These are phyloP conservation scores for Engystomops pustulosus DNA, from an alignment of 2,113 vertebrate genomes.

Conservation along the genomic window DNA sequence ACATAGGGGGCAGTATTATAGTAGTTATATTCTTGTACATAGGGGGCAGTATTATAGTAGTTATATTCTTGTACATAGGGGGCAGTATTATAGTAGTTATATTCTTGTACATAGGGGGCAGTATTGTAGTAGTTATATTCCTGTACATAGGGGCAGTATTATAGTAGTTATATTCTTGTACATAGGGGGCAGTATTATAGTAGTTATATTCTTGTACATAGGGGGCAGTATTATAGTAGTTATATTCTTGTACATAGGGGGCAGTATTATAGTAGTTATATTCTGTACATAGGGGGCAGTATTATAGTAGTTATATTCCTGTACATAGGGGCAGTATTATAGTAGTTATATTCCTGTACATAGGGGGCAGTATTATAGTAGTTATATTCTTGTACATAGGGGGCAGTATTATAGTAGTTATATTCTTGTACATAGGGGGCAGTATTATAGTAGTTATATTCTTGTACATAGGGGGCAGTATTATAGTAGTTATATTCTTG, in stretches of 20 bases:
- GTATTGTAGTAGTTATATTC: neutral
- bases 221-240: neutral
- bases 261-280: neutral
- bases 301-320: constrained; percentile 2
- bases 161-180: constrained; percentile 1
- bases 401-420: too few species aligned
- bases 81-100: too few species aligned
- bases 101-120: too few species aligned
- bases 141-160: neutral
- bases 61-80: too few species aligned
- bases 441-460: constrained; percentile 2
- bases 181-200: neutral
- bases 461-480: neutral
- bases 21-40: too few species aligned
- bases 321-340: neutral
- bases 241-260: neutral
- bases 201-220: neutral
- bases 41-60: too few species aligned
- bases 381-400: too few species aligned
- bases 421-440: too few species aligned
- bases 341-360: too few species aligned
- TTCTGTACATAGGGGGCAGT: too few species aligned
- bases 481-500: constrained; percentile 6
- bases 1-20: too few species aligned
- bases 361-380: too few species aligned